Percentiles rank a stretch among this genome's conserved stretches.
These are phyloP conservation scores for Anarsia innoxiella DNA, from an alignment of 2,888 invertebrate species.

Conservation along the genomic window DNA sequence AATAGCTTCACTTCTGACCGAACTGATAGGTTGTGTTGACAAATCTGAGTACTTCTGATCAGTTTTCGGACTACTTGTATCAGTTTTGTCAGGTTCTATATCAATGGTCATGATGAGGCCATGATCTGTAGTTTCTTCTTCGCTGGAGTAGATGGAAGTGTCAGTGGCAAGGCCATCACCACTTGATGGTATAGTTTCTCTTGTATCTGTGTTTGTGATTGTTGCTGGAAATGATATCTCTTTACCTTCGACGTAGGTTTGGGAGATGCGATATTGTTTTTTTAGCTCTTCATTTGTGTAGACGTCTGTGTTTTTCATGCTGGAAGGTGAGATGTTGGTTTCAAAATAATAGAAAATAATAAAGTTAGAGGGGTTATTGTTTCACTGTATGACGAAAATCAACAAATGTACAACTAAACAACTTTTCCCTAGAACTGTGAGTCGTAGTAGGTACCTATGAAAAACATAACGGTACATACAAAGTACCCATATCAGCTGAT, in stretches of 20 bases:
- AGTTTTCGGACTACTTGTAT: slow-evolving; percentile 30
- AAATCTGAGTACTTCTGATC: slow-evolving; percentile 35
- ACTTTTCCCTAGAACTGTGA: too few species aligned
- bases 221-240: slow-evolving; percentile 49
- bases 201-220: slow-evolving; percentile 32
- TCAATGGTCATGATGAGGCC: slow-evolving; percentile 62
- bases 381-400: too few species aligned
- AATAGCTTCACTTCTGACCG: slow-evolving; percentile 25
- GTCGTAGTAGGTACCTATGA: too few species aligned
- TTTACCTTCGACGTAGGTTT: slow-evolving; percentile 63
- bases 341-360: too few species aligned
- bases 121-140: slow-evolving; percentile 44
- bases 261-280: slow-evolving; percentile 60
- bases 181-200: slow-evolving; percentile 23
- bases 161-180: slow-evolving; percentile 31
- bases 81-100: slow-evolving; percentile 34
- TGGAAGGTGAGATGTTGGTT: too few species aligned
- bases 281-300: slow-evolving; percentile 62
- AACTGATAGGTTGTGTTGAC: slow-evolving; percentile 41
- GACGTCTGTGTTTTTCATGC: slow-evolving; percentile 53
- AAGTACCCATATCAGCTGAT: too few species aligned
- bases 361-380: too few species aligned
- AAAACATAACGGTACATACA: too few species aligned
- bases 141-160: slow-evolving; percentile 49
- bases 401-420: too few species aligned